Conservation (phyloP, 2,113 vertebrate genomes). For the Melanotaenia duboulayi region DNA sequence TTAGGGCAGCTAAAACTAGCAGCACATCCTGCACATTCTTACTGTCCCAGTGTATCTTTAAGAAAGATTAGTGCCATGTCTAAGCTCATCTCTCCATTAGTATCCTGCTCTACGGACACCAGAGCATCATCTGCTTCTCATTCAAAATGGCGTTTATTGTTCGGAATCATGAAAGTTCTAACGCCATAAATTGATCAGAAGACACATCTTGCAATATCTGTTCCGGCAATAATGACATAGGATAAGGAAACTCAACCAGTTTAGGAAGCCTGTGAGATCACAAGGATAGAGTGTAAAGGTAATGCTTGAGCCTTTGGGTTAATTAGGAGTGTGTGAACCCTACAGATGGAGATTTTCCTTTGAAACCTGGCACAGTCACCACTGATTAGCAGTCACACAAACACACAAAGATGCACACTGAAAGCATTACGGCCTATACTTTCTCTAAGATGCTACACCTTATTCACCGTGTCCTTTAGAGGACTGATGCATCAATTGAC, state of each 20-base stretch:
- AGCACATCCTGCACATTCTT: too few relatives aligned
- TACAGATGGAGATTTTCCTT: slow-evolving; percentile 21
- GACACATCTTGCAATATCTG: background rate
- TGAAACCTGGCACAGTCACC: slow-evolving; percentile 44
- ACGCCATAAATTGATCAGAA: background rate
- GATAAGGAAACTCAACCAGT: slow-evolving; percentile 9
- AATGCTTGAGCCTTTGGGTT: slow-evolving; percentile 39
- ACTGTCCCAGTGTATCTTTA: background rate
- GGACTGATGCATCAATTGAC: slow-evolving; percentile 15
- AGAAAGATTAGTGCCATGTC: background rate
- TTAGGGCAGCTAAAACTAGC: background rate
- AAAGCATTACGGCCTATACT: background rate
- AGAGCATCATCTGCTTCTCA: background rate
- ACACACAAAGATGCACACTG: background rate
- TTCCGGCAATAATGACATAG: background rate
- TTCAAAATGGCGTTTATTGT: background rate
- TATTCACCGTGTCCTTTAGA: slow-evolving; percentile 28
- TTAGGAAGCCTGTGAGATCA: slow-evolving; percentile 27
- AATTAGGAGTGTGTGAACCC: slow-evolving; percentile 50
- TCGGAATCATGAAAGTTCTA: background rate
- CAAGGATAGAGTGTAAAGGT: slow-evolving; percentile 20
- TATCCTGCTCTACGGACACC: too few relatives aligned
- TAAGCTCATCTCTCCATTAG: background rate
- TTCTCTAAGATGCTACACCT: slow-evolving; percentile 15
- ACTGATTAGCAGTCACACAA: slow-evolving; percentile 40